These are phyloP conservation scores for Zaprionus tsacasi DNA, from an alignment of 1,140 invertebrate species.

Conservation along the genomic window DNA sequence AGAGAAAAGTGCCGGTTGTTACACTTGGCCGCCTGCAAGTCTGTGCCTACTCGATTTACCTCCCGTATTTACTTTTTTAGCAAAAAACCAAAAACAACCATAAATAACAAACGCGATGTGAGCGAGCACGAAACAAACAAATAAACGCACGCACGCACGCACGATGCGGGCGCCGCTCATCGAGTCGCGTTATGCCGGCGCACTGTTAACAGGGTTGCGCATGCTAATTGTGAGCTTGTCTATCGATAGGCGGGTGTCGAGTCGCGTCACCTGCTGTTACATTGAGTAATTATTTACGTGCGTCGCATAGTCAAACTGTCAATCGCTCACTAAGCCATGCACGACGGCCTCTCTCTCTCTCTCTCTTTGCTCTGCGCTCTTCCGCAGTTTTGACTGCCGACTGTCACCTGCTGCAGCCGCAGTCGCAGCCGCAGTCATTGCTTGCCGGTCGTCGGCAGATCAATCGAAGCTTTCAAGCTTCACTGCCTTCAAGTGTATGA, in stretches of 20 bases:
- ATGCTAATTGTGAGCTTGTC: conserved; percentile 71
- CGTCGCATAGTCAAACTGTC: conserved; percentile 50
- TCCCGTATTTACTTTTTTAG: conserved; percentile 67
- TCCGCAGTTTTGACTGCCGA: conserved; percentile 43
- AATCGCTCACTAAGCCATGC: conserved; percentile 50
- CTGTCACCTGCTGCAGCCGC: conserved; percentile 54
- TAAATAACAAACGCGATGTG: conserved; percentile 45
- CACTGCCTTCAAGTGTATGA: conserved; percentile 25
- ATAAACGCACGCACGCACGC: conserved; percentile 2
- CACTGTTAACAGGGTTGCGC: conserved; percentile 57
- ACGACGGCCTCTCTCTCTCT: conserved; percentile 49
- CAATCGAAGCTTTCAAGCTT: conserved; percentile 66
- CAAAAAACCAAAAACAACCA: conserved; percentile 43
- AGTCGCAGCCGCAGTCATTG: conserved; percentile 57
- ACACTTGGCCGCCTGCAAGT: conserved; percentile 64
- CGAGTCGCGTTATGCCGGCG: neutral
- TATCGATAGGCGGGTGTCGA: conserved; percentile 46
- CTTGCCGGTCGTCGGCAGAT: conserved; percentile 61
- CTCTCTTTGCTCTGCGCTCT: conserved; percentile 27
- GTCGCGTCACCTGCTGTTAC: conserved; percentile 20
- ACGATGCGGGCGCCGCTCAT: conserved; percentile 26
- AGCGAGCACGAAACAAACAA: neutral
- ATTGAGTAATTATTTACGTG: conserved; percentile 50
- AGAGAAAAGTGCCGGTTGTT: conserved; percentile 65
- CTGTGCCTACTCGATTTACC: conserved; percentile 48